Evolutionary conservation across 2,113 vertebrate genomes (phyloP).

Genomic region (Forbesichthys papilliferus): DNA sequence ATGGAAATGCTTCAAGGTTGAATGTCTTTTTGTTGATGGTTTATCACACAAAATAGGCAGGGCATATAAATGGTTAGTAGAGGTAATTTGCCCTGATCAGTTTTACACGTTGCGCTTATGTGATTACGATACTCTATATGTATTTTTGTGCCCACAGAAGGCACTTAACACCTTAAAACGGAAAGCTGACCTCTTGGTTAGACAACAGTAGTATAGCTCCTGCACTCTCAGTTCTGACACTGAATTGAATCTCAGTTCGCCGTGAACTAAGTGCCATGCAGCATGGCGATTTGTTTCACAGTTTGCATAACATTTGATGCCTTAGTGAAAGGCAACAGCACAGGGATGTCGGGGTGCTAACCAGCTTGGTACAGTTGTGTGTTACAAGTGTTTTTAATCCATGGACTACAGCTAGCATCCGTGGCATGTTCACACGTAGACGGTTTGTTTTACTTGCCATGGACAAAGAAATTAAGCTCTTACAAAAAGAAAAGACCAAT

Average conservation of each 20-base stretch:
- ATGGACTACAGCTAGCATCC: slow-evolving; percentile 45
- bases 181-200: slow-evolving; percentile 32
- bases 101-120: slow-evolving; percentile 3
- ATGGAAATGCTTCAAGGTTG: slow-evolving; percentile 17
- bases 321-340: slow-evolving; percentile 28
- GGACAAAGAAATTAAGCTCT: slow-evolving; percentile 13
- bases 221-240: slow-evolving; percentile 38
- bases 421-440: slow-evolving; percentile 24
- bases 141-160: slow-evolving; percentile 4
- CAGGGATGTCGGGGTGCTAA: not conserved
- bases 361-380: not conserved
- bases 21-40: not conserved
- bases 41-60: slow-evolving; percentile 10
- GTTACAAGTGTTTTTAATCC: not conserved
- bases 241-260: slow-evolving; percentile 24
- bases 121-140: slow-evolving; percentile 18
- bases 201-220: slow-evolving; percentile 19
- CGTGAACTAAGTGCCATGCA: slow-evolving; percentile 22
- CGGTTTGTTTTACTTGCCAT: slow-evolving; percentile 30
- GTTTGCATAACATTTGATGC: slow-evolving; percentile 31
- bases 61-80: slow-evolving; percentile 23
- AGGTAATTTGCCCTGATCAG: slow-evolving; percentile 21
- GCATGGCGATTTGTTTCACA: slow-evolving; percentile 22
- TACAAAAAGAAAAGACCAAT: slow-evolving; percentile 67
- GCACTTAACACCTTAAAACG: not conserved